A percentile compares a stretch with the other conserved stretches of the same genome.
Conservation (phyloP, 2,113 vertebrate genomes). For the Gadus macrocephalus region DNA sequence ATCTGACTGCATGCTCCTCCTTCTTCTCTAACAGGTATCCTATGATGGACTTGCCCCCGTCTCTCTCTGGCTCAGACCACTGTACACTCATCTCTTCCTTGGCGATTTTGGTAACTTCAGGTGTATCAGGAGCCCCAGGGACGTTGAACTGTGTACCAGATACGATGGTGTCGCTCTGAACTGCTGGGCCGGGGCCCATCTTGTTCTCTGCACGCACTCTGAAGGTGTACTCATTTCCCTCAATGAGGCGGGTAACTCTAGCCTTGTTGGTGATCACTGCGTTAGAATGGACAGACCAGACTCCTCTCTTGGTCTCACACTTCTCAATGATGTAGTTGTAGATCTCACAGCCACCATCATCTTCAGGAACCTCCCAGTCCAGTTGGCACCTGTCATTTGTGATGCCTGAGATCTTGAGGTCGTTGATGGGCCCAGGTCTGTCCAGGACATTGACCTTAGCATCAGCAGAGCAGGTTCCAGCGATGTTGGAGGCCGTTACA, state of each 20-base stretch:
- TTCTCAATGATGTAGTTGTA: conserved; percentile 98
- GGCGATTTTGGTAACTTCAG: conserved; percentile 87
- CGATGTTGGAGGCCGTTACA: conserved; percentile 85
- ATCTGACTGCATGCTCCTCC: conserved; percentile 85
- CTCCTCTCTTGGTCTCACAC: conserved; percentile 93
- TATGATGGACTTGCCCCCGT: conserved; percentile 92
- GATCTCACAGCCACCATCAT: conserved; percentile 96
- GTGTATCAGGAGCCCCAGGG: conserved; percentile 86
- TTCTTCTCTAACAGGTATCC: conserved; percentile 94
- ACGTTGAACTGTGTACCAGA: conserved; percentile 89
- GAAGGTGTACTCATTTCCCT: conserved; percentile 97
- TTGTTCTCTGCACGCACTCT: conserved; percentile 97
- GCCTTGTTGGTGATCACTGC: conserved; percentile 81
- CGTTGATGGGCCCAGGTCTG: conserved; percentile 86
- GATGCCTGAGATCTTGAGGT: conserved; percentile 85
- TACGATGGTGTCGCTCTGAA: conserved; percentile 85
- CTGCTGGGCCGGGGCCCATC: conserved; percentile 94
- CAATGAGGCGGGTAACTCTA: conserved; percentile 88
- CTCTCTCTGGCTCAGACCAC: conserved; percentile 90
- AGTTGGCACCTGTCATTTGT: conserved; percentile 88
- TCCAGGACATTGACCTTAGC: conserved; percentile 91
- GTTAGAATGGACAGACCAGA: conserved; percentile 92
- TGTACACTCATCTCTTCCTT: conserved; percentile 95
- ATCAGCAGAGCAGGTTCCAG: conserved; percentile 83
- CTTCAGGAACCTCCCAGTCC: conserved; percentile 89